Evolutionary conservation across 2,797 vertebrate genomes (phyloP).

Genomic region (Chelon labrosus): DNA sequence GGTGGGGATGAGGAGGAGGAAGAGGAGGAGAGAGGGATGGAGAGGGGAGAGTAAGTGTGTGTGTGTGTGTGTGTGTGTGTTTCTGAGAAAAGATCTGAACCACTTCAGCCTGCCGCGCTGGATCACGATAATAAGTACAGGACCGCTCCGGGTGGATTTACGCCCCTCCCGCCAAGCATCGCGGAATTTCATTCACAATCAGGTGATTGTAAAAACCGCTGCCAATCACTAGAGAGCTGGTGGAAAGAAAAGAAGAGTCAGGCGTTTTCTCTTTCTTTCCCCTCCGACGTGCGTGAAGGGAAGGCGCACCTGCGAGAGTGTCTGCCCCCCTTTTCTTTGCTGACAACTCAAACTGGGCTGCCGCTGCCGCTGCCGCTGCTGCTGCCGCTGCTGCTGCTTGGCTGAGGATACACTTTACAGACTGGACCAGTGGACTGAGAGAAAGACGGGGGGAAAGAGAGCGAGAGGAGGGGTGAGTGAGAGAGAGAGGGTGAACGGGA

Average conservation of each 20-base stretch:
- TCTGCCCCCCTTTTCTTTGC: slow-evolving; percentile 22
- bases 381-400: slow-evolving; percentile 1
- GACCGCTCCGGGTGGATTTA: slow-evolving; percentile 58
- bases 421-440: slow-evolving; percentile 49
- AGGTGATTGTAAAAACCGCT: slow-evolving; percentile 28
- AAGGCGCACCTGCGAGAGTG: slow-evolving; percentile 57
- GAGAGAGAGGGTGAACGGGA: slow-evolving; percentile 6
- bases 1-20: slow-evolving; percentile 5
- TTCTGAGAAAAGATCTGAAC: slow-evolving; percentile 51
- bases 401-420: slow-evolving; percentile 55
- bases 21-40: slow-evolving; percentile 11
- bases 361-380: slow-evolving; percentile 25
- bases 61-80: slow-evolving; percentile 23
- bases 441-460: slow-evolving; percentile 1
- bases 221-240: slow-evolving; percentile 25
- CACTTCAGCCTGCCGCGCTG: slow-evolving; percentile 61
- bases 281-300: slow-evolving; percentile 32
- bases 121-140: slow-evolving; percentile 50
- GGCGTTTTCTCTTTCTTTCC: slow-evolving; percentile 20
- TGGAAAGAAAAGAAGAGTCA: slow-evolving; percentile 1
- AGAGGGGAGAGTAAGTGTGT: slow-evolving; percentile 5
- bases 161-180: slow-evolving; percentile 25
- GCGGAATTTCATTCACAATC: slow-evolving; percentile 48
- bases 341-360: slow-evolving; percentile 36
- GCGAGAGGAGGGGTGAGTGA: slow-evolving; percentile 24